Conservation (phyloP, 2,888 invertebrate species). For the Eurois occulta region DNA sequence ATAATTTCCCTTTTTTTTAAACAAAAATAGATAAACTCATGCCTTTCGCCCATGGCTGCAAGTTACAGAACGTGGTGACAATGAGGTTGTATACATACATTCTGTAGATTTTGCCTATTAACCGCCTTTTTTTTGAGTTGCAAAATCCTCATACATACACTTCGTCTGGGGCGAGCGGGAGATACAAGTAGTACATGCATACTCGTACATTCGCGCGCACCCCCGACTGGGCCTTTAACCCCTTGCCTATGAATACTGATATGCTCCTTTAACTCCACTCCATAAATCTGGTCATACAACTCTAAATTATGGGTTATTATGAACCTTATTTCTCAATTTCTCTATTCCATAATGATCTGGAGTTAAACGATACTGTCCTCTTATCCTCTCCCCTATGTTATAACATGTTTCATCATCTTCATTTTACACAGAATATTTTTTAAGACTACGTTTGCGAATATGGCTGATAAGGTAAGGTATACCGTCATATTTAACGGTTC, state of each 20-base stretch:
- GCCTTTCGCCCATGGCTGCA: background rate
- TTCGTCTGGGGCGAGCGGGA: too few species aligned
- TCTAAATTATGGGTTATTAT: background rate
- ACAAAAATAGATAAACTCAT: background rate
- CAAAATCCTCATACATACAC: too few species aligned
- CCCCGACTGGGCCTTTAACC: background rate
- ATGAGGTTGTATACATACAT: background rate
- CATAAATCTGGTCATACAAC: background rate
- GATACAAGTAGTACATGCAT: too few species aligned
- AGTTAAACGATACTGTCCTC: background rate
- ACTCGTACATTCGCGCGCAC: too few species aligned
- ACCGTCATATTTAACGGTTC: conserved; percentile 60
- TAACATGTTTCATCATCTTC: background rate
- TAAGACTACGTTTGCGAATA: background rate
- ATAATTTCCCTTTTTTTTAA: too few species aligned
- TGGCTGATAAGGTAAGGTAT: conserved; percentile 21
- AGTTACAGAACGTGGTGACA: background rate
- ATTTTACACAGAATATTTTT: background rate
- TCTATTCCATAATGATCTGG: background rate
- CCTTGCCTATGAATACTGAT: background rate
- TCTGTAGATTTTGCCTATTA: background rate
- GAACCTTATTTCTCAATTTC: background rate
- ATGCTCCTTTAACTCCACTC: background rate
- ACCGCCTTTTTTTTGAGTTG: too few species aligned
- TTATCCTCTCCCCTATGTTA: background rate